phyloP scores from a whole-genome alignment of 2,888 invertebrate species.

The Drosophila seclusa region DNA sequence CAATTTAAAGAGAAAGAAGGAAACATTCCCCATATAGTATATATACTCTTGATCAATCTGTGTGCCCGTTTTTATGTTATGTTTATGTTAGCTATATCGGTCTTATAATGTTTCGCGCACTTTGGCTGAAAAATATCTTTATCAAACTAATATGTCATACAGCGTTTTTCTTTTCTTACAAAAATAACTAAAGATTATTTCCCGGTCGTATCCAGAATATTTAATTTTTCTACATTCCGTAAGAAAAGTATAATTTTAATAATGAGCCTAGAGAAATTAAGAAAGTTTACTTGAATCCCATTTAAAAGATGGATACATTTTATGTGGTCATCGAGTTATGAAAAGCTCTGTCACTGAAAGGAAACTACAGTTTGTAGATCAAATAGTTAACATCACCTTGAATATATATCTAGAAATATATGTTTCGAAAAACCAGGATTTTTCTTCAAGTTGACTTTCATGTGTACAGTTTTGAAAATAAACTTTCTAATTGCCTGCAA shows the following conservation, averaged over 20 bases:
- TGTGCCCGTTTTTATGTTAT: too few species aligned
- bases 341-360: background rate
- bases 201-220: background rate
- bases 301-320: background rate
- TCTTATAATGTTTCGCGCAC: background rate
- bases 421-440: background rate
- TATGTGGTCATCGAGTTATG: background rate
- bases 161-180: background rate
- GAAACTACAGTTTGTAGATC: background rate
- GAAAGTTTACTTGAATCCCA: background rate
- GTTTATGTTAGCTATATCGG: background rate
- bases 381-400: background rate
- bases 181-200: background rate
- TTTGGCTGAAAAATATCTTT: background rate
- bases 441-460: background rate
- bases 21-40: background rate
- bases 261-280: background rate
- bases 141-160: background rate
- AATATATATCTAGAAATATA: background rate
- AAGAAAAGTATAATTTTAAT: background rate
- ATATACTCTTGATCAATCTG: background rate
- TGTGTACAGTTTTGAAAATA: background rate
- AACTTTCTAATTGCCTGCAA: background rate
- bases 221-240: background rate
- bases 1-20: background rate